Conservation (phyloP, 2,797 vertebrate species). For the Caiman crocodilus region DNA sequence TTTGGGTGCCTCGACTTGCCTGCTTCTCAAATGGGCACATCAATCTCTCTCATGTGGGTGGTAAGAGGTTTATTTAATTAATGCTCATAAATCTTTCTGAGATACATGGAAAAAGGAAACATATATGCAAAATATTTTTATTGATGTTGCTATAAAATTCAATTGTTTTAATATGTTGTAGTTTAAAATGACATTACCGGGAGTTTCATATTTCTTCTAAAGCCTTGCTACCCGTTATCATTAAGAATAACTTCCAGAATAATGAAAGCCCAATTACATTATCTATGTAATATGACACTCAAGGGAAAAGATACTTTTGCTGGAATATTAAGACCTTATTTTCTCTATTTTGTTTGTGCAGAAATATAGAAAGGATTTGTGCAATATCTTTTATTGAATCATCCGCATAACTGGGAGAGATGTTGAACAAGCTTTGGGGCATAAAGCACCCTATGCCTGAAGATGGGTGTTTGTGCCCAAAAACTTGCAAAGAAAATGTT, state of each 20-base stretch:
- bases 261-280: neutral
- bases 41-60: conserved; percentile 44
- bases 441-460: too few relatives aligned
- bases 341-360: neutral
- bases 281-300: neutral
- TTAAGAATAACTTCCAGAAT: conserved; percentile 26
- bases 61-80: conserved; percentile 61
- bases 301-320: neutral
- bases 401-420: too few relatives aligned
- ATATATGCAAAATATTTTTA: conserved; percentile 63
- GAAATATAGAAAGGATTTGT: too few relatives aligned
- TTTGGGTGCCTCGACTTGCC: conserved; percentile 65
- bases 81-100: conserved; percentile 68
- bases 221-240: neutral
- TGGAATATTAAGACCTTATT: neutral
- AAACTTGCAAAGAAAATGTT: too few relatives aligned
- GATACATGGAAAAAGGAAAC: conserved; percentile 45
- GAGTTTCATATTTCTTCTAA: conserved; percentile 46
- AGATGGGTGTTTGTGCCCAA: too few relatives aligned
- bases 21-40: conserved; percentile 44
- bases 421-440: too few relatives aligned
- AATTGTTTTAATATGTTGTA: conserved; percentile 19
- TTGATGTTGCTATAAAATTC: conserved; percentile 33
- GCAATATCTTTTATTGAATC: too few relatives aligned
- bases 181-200: conserved; percentile 55